Evolutionary conservation across 2,888 invertebrate species (phyloP).

Genomic region (Polyommatus iphigenia): DNA sequence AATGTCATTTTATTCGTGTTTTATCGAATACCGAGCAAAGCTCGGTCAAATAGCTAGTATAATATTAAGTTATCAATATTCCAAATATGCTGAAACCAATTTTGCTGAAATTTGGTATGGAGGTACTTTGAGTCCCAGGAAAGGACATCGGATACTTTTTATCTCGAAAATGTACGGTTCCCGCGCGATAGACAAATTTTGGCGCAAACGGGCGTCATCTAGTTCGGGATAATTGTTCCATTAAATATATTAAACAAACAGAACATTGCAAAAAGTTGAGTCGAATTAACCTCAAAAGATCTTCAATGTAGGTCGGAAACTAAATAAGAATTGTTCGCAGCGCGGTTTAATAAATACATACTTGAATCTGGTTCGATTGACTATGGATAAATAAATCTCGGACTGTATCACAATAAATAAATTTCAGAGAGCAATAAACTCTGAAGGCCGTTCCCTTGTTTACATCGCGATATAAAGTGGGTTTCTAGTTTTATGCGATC

Average conservation of each 20-base stretch:
- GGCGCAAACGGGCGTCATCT: too few relatives aligned
- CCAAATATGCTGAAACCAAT: too few relatives aligned
- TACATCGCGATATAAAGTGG: not conserved
- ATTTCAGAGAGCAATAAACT: conserved; percentile 19
- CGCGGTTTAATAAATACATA: conserved; percentile 1
- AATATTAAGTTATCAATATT: too few relatives aligned
- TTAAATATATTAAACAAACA: not conserved
- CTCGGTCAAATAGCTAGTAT: too few relatives aligned
- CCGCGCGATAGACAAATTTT: too few relatives aligned
- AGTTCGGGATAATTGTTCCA: not conserved
- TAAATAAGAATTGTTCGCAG: conserved; percentile 11
- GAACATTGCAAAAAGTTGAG: not conserved
- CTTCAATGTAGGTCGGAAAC: conserved; percentile 6
- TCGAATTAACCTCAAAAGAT: conserved; percentile 1
- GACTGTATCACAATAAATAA: conserved; percentile 9
- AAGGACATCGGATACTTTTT: too few relatives aligned
- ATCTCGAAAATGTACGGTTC: too few relatives aligned
- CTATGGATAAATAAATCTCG: conserved; percentile 10
- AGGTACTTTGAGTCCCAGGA: too few relatives aligned
- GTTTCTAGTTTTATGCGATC: conserved; percentile 7
- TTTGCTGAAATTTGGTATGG: too few relatives aligned
- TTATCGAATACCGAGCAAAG: too few relatives aligned
- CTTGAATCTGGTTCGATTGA: conserved; percentile 19
- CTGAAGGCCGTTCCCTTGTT: conserved; percentile 14
- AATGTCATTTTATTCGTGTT: too few relatives aligned